Evolutionary conservation across 2,888 invertebrate species (phyloP), one percentile per base, ranked within the genome.

Genomic region (Zaprionus bogoriensis): DNA sequence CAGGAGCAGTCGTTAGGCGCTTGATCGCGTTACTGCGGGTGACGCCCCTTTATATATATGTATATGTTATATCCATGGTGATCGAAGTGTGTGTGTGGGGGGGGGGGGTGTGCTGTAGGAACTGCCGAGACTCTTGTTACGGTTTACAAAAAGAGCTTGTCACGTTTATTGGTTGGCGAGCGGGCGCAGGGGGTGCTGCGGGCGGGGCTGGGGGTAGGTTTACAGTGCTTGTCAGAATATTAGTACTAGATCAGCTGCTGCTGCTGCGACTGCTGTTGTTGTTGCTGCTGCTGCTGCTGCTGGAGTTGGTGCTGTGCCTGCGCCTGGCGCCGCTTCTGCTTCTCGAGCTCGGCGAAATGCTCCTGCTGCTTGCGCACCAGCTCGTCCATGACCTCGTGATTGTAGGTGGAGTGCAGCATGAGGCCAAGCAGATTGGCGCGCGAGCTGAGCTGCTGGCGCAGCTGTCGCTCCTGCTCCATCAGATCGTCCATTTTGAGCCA

Each of bases 351-450:
- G 0, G 84, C 87, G 57, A 87, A 66, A 57, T 88, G 89, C 19
- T 89, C 88, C 57, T 89, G 88, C 51, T 90, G 90, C 48, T 90
- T 90, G 6, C 91, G 83, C 27, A 90, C 90, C 73, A 94, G 92
- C 78, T 94, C 93, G 84, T 96, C 96, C 95, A 97, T 96, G 0
- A 96, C 93, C 78, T 97, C 97, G 89, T 98, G 98, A 91, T 98
- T 97, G 89, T 97, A 97, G 0, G 98, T 98, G 4, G 98, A 98
- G 90, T 99, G 98, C n/a, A 99, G 92, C 95, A 99, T 96, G 1
- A 99, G 92, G 0, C 97, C 97, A 10, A 99, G 92, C 0, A 99
- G 97, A 0, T 98, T 98, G 39, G 98, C 98, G 59, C 99, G 94
- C 77, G 94, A 95, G 2, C 94, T 93, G 92, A 95, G 92, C 45